Percentiles rank a stretch among this genome's conserved stretches.
phyloP scores from a whole-genome alignment of 1,140 invertebrate genomes.

The Pogonomyrmex barbatus region DNA sequence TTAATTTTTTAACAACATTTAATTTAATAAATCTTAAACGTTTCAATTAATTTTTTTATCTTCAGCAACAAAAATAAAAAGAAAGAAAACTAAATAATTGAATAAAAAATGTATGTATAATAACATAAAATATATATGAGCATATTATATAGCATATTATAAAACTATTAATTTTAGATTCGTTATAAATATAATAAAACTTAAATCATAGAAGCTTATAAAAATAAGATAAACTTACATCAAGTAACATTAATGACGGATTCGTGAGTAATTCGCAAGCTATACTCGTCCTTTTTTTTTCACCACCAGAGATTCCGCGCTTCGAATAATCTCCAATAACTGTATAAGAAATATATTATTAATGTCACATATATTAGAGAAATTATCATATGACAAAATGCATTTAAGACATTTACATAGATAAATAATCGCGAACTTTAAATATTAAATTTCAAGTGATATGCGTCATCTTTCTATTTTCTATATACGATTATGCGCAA shows the following conservation, averaged over 20 bases:
- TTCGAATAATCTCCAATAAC: slow-evolving; percentile 93
- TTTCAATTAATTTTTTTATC: too few species aligned
- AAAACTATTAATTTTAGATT: neutral
- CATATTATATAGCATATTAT: neutral
- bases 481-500: neutral
- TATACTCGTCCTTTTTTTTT: slow-evolving; percentile 95
- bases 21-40: too few species aligned
- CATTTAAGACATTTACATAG: neutral
- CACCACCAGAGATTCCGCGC: slow-evolving; percentile 93
- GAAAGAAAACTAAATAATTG: too few species aligned
- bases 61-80: too few species aligned
- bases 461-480: neutral
- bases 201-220: neutral
- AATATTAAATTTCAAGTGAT: neutral
- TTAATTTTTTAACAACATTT: too few species aligned
- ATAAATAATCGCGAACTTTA: neutral
- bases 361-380: neutral
- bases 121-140: neutral
- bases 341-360: slow-evolving; percentile 78
- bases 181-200: neutral
- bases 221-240: slow-evolving; percentile 88
- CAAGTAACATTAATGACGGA: slow-evolving; percentile 93
- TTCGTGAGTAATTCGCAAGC: slow-evolving; percentile 95
- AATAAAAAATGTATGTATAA: neutral
- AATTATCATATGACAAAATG: neutral